Evolutionary conservation across 2,888 invertebrate species (phyloP).

Genomic region (Drosophila rubida): DNA sequence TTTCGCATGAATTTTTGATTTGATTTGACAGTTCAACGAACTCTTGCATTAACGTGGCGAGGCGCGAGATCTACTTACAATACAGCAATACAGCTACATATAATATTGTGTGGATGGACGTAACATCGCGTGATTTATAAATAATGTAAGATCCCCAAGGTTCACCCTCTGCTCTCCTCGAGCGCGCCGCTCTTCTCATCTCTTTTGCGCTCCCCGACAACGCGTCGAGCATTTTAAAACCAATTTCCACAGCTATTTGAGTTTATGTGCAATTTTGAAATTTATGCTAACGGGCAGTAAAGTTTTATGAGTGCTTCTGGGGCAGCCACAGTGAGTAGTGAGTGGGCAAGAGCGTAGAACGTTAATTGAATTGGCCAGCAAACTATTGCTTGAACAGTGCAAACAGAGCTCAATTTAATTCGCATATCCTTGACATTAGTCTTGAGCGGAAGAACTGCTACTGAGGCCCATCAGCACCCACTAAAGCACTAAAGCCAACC

Average conservation of each 20-base stretch:
- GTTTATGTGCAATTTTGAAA: constrained; percentile 46
- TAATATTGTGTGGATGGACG: constrained; percentile 22
- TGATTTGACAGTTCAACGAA: constrained; percentile 44
- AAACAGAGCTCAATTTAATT: neutral
- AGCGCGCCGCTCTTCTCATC: neutral
- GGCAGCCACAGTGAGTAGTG: constrained; percentile 7
- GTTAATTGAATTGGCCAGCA: constrained; percentile 2
- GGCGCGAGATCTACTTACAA: constrained; percentile 11
- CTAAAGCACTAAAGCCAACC: neutral
- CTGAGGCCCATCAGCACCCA: neutral
- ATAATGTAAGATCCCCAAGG: constrained; percentile 45
- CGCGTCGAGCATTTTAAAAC: constrained; percentile 55
- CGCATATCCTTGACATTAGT: constrained; percentile 55
- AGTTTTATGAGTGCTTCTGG: constrained; percentile 38
- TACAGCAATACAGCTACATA: constrained; percentile 8
- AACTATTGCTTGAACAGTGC: neutral
- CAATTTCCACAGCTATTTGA: constrained; percentile 48
- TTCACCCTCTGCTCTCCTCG: neutral
- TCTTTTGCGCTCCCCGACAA: constrained; percentile 20
- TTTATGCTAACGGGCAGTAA: constrained; percentile 56
- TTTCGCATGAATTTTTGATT: constrained; percentile 45
- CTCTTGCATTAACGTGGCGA: constrained; percentile 22
- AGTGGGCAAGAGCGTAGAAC: neutral
- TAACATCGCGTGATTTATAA: constrained; percentile 64
- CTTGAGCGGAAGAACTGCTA: neutral